Percentiles rank a stretch among this genome's conserved stretches.
These are phyloP conservation scores for Genyomyrus donnyi DNA, from an alignment of 2,113 vertebrate genomes.

Conservation along the genomic window DNA sequence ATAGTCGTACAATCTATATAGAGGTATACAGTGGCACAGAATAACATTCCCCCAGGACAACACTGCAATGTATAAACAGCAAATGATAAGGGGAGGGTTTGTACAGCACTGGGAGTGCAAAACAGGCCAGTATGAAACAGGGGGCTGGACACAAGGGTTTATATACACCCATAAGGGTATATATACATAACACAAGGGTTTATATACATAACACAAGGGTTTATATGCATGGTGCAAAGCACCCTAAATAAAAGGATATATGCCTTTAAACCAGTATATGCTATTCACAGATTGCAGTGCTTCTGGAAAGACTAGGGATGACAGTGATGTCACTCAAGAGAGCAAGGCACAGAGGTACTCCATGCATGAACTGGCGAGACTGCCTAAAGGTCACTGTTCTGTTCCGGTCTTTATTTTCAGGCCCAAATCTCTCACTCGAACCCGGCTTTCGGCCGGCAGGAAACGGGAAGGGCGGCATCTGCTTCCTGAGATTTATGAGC, in stretches of 20 bases:
- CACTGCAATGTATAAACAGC: not conserved
- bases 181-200: too few relatives aligned
- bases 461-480: constrained; percentile 11
- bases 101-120: not conserved
- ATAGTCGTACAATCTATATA: not conserved
- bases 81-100: not conserved
- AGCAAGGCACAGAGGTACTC: not conserved
- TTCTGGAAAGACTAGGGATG: not conserved
- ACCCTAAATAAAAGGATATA: not conserved
- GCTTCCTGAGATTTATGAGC: constrained; percentile 18
- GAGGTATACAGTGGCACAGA: not conserved
- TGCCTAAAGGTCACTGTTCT: not conserved
- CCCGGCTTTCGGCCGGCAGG: not conserved
- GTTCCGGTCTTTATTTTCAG: not conserved
- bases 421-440: not conserved
- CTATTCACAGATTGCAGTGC: not conserved
- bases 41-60: not conserved
- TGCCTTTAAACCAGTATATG: not conserved
- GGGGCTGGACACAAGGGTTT: not conserved
- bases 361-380: not conserved
- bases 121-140: not conserved
- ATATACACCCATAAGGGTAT: not conserved
- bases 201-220: not conserved
- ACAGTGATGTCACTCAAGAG: not conserved
- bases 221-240: not conserved